Conservation (phyloP, 2,888 invertebrate genomes). For the Furcula furcula region DNA sequence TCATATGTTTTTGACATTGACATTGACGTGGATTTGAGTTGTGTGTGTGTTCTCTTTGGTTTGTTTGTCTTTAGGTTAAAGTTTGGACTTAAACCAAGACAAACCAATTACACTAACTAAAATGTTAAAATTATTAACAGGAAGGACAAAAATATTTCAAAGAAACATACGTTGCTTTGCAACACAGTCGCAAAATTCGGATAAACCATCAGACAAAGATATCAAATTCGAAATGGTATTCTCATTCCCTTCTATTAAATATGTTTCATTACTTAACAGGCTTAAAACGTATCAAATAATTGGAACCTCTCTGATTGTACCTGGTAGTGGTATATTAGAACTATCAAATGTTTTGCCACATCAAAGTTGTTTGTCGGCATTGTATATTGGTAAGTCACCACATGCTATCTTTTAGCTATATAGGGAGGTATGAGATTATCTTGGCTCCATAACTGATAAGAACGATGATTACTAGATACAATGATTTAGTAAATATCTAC, state of each 20-base stretch:
- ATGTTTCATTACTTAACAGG: conserved; percentile 72
- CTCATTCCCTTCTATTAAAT: conserved; percentile 63
- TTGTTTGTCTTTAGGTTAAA: no score
- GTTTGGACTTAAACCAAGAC: no score
- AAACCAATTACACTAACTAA: no score
- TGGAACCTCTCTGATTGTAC: conserved; percentile 59
- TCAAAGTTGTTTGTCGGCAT: conserved; percentile 44
- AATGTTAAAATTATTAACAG: not conserved
- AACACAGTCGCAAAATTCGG: conserved; percentile 9
- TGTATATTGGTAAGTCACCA: conserved; percentile 62
- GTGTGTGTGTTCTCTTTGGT: no score
- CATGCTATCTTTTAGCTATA: no score
- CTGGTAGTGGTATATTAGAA: conserved; percentile 63
- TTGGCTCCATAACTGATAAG: no score
- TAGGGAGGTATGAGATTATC: no score
- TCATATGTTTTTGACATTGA: no score
- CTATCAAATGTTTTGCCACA: conserved; percentile 48
- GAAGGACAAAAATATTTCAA: not conserved
- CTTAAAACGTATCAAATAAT: conserved; percentile 77
- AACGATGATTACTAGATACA: no score
- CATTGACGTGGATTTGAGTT: no score
- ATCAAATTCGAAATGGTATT: conserved; percentile 61
- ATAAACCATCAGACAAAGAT: conserved; percentile 2
- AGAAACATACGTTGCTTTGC: conserved; percentile 9
- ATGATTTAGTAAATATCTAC: no score